Evolutionary conservation across 2,797 vertebrate genomes (phyloP).

Genomic region (Etheostoma nigrum): DNA sequence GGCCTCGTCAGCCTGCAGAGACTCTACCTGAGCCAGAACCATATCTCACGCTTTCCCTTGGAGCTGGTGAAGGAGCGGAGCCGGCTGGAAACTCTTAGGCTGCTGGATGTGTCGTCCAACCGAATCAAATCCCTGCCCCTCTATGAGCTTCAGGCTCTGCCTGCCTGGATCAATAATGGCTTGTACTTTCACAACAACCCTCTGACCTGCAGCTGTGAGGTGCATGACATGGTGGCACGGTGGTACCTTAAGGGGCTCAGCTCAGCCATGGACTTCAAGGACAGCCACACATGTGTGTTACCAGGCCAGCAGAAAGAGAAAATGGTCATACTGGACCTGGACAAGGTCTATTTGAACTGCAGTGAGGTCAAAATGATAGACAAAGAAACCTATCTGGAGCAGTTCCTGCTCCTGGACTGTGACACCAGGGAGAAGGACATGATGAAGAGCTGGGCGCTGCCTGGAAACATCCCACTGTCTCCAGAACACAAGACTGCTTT

Average conservation of each 20-base stretch:
- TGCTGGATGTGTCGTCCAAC: conserved; percentile 94
- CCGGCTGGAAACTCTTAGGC: conserved; percentile 84
- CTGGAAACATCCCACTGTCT: conserved; percentile 83
- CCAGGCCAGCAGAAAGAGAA: conserved; percentile 69
- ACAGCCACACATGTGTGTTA: conserved; percentile 85
- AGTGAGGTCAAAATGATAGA: conserved; percentile 80
- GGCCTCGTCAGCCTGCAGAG: conserved; percentile 88
- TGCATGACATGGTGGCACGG: conserved; percentile 89
- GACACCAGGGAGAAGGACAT: conserved; percentile 88
- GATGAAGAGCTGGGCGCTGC: conserved; percentile 89
- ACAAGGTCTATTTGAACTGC: conserved; percentile 77
- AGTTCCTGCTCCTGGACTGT: conserved; percentile 88
- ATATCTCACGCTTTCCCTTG: conserved; percentile 91
- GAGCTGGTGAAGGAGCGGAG: conserved; percentile 91
- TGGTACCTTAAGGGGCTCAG: conserved; percentile 89
- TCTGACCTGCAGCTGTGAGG: conserved; percentile 88
- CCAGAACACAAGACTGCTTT: conserved; percentile 76
- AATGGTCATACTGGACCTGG: conserved; percentile 79
- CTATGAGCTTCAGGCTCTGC: conserved; percentile 87
- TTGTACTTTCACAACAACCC: conserved; percentile 94
- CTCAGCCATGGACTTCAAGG: conserved; percentile 89
- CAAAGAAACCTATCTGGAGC: conserved; percentile 87
- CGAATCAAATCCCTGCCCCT: conserved; percentile 87
- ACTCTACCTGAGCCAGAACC: conserved; percentile 95
- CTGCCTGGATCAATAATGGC: conserved; percentile 92